Base-by-base conservation (phyloP, 1,140 invertebrate species). In the Euwallacea fornicatus region DNA sequence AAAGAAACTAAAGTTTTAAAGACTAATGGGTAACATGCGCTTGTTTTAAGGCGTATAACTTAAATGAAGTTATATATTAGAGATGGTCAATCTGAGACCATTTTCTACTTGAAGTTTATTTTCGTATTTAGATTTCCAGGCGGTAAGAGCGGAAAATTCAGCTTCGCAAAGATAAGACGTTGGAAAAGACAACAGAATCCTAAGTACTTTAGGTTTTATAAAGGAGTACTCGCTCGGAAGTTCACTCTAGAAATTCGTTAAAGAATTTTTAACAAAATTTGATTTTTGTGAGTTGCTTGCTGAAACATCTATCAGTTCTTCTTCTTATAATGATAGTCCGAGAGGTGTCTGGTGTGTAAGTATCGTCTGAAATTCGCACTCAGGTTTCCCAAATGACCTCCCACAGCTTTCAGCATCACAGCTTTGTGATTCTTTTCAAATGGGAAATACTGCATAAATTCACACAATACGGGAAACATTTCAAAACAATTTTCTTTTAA, bases 51-150 rank as follows among this genome's bases (percentile, higher is more conserved):
- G 21, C n/a, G n/a, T n/a, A n/a, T n/a, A n/a, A n/a, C 6, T 6
- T 50, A 50, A 50, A 13, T 50, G 1, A 1, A 6, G 46, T 50
- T n/a, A n/a, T n/a, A 50, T 50, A 50, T 50, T 50, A 50, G 46
- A 50, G 6, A 33, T 33, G 4, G 4, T 33, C 1, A 4, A 1
- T 33, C 21, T 33, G 21, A 33, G 21, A 2, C 4, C 54, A 13
- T 56, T 56, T 56, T 56, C 54, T 56, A 56, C 2, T 56, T 56
- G 54, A 56, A 56, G 54, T 16, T 56, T 56, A 56, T 56, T 56
- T 56, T 16, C 2, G 16, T 7, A 56, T 56, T 56, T 13, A 56
- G 7, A 56, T 16, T 56, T 56, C 15, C 2, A 56, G 16, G 11
- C 11, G 8, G 54, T 7, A 2, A 56, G 2, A 3, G 54, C 54